phyloP scores from a whole-genome alignment of 2,113 vertebrate species.

The Reinhardtius hippoglossoides region DNA sequence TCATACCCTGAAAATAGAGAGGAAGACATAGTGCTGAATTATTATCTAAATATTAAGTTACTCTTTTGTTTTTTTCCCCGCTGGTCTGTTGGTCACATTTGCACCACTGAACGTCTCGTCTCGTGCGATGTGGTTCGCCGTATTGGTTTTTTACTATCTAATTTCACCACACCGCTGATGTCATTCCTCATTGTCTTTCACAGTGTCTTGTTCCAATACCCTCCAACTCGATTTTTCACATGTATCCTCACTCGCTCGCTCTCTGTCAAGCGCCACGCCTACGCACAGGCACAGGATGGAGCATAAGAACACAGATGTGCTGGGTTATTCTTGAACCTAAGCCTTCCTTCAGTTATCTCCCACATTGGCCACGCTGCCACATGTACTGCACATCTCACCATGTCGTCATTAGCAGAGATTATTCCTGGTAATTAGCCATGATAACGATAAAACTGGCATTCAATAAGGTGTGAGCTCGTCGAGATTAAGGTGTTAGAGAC shows the following conservation, averaged over 20 bases:
- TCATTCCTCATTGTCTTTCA: constrained; percentile 23
- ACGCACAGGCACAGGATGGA: constrained; percentile 27
- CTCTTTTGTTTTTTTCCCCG: neutral
- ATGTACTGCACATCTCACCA: constrained; percentile 60
- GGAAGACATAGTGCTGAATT: neutral
- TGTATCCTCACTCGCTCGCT: neutral
- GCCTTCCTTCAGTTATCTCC: constrained; percentile 36
- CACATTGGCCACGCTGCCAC: constrained; percentile 42
- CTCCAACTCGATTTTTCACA: constrained; percentile 2
- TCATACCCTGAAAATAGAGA: neutral
- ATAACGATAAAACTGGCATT: constrained; percentile 65
- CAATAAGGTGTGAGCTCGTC: constrained; percentile 51
- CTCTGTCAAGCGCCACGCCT: constrained; percentile 40
- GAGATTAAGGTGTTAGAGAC: constrained; percentile 55
- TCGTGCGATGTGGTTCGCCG: constrained; percentile 3
- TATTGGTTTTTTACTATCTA: constrained; percentile 32
- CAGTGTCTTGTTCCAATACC: neutral
- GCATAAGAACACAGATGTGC: constrained; percentile 16
- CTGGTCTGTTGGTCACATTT: constrained; percentile 1
- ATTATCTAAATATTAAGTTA: neutral
- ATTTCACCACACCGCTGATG: constrained; percentile 47
- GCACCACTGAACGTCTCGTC: constrained; percentile 3
- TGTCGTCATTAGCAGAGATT: constrained; percentile 72
- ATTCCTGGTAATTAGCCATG: constrained; percentile 69
- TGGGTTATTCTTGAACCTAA: constrained; percentile 57